Conservation (phyloP, 2,888 invertebrate species). For the Cataglyphis livida region DNA sequence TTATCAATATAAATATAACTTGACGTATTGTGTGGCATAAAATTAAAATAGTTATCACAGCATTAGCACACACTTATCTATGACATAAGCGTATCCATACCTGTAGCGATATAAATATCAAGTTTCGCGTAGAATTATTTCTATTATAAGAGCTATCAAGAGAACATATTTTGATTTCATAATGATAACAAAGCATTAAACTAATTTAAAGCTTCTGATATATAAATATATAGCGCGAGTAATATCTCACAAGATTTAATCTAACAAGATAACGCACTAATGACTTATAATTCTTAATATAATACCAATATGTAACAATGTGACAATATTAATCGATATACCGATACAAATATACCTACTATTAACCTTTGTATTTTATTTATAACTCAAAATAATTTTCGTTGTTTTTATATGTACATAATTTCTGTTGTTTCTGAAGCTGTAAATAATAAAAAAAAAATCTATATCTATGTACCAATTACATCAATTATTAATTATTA, state of each 20-base stretch:
- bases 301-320: neutral
- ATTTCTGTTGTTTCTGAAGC: neutral
- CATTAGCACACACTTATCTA: neutral
- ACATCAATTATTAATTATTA: neutral
- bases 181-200: neutral
- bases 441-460: neutral
- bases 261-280: neutral
- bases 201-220: neutral
- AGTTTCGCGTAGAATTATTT: neutral
- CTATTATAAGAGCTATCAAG: constrained; percentile 1
- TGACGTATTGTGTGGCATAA: neutral
- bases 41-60: neutral
- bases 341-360: neutral
- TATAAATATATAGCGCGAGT: neutral
- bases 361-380: neutral
- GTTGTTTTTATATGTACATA: neutral
- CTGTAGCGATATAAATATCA: constrained; percentile 1
- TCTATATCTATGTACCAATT: too few relatives aligned
- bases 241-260: neutral
- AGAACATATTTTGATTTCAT: neutral
- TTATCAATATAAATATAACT: neutral
- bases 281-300: neutral
- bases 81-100: neutral
- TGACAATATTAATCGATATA: neutral
- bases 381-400: neutral